A percentile compares a stretch with the other conserved stretches of the same genome.
Evolutionary conservation across 2,797 vertebrate species (phyloP).

Genomic region (Bovichtus diacanthus): DNA sequence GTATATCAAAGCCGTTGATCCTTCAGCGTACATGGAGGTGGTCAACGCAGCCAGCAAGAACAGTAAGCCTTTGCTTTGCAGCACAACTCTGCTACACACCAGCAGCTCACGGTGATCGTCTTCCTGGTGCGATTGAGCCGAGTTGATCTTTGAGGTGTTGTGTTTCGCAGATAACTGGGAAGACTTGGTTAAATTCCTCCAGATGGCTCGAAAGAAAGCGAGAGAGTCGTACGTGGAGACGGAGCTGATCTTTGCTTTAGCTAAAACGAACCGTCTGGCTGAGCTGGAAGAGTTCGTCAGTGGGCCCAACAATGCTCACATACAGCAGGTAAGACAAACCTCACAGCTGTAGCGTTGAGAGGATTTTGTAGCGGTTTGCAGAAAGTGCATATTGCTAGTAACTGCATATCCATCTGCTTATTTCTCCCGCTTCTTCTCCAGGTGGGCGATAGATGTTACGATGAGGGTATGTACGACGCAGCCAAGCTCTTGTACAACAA

Average conservation of each 20-base stretch:
- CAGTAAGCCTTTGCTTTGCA: constrained; percentile 73
- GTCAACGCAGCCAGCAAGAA: constrained; percentile 90
- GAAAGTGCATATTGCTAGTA: background rate
- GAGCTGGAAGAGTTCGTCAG: constrained; percentile 93
- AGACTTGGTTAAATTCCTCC: constrained; percentile 94
- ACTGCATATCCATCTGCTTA: background rate
- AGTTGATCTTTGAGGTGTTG: constrained; percentile 47
- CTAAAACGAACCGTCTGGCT: constrained; percentile 93
- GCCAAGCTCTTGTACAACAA: constrained; percentile 94
- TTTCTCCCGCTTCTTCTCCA: constrained; percentile 21
- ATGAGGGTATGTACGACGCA: constrained; percentile 94
- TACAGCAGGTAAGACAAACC: constrained; percentile 87
- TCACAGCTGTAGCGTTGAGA: background rate
- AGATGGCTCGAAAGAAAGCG: constrained; percentile 94
- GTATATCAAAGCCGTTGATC: constrained; percentile 91
- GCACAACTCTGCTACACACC: background rate
- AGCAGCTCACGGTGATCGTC: background rate
- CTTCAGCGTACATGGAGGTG: constrained; percentile 92
- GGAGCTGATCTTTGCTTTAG: constrained; percentile 93
- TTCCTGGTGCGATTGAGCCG: background rate
- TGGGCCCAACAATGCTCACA: constrained; percentile 92
- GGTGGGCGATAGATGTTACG: constrained; percentile 89
- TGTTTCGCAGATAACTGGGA: constrained; percentile 90
- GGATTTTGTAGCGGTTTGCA: background rate
- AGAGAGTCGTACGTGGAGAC: constrained; percentile 93